phyloP scores from a whole-genome alignment of 2,113 vertebrate species.

The Rynchops niger region DNA sequence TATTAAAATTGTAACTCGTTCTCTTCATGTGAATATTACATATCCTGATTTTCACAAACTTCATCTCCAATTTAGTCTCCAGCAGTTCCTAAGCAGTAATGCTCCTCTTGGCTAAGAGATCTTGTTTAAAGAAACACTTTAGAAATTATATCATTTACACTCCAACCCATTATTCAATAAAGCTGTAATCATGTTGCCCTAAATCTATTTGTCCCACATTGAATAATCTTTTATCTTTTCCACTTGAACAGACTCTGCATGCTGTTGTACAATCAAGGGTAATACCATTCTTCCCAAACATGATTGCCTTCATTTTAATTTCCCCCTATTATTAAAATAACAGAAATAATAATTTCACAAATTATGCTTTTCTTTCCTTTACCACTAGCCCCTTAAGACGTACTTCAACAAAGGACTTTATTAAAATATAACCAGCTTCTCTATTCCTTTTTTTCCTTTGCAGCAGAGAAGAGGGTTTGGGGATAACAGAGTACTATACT shows the following conservation, averaged over 20 bases:
- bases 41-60: neutral
- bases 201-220: slow-evolving; percentile 21
- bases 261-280: neutral
- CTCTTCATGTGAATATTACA: neutral
- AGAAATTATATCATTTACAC: slow-evolving; percentile 25
- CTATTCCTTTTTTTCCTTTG: neutral
- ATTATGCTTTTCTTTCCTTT: neutral
- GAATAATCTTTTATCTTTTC: slow-evolving; percentile 20
- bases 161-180: slow-evolving; percentile 22
- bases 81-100: slow-evolving; percentile 8
- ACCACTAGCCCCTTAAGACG: neutral
- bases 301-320: neutral
- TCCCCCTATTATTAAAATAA: neutral
- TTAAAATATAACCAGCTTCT: neutral
- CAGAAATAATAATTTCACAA: neutral
- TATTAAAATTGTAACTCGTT: neutral
- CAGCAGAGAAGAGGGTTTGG: neutral
- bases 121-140: slow-evolving; percentile 16
- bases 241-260: neutral
- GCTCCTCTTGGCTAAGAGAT: neutral
- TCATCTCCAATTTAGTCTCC: neutral
- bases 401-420: neutral
- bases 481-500: neutral
- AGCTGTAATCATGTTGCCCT: neutral
- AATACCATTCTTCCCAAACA: neutral